Evolutionary conservation across 2,113 vertebrate genomes (phyloP).

Genomic region (Gavia stellata): DNA sequence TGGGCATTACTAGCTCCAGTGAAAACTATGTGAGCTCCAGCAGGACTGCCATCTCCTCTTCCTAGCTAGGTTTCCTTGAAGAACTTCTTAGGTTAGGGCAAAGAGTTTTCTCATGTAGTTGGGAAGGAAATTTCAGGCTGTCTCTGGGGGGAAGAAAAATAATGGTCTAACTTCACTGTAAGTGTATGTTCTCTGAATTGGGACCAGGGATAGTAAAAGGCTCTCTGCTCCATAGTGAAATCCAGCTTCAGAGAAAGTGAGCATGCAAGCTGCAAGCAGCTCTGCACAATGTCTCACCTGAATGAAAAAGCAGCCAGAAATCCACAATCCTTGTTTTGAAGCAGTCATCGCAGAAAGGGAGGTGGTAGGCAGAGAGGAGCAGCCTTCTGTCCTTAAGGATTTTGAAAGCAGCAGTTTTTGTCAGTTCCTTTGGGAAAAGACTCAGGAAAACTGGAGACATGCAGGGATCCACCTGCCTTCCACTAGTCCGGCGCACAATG

Average conservation of each 20-base stretch:
- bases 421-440: neutral
- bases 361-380: neutral
- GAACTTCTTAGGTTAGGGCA: neutral
- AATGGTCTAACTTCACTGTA: neutral
- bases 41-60: neutral
- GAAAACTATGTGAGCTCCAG: neutral
- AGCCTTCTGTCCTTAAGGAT: neutral
- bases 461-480: neutral
- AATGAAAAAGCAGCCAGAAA: neutral
- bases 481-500: neutral
- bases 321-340: neutral
- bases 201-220: neutral
- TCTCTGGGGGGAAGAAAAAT: neutral
- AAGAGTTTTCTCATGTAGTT: neutral
- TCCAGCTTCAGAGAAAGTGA: neutral
- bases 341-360: neutral
- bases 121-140: neutral
- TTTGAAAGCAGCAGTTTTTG: neutral
- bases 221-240: neutral
- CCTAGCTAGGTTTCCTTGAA: neutral
- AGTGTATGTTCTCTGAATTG: neutral
- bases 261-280: neutral
- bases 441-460: neutral
- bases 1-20: neutral
- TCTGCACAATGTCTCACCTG: neutral